Evolutionary conservation across 2,797 vertebrate genomes (phyloP), one percentile per base, ranked within the genome.

Genomic region (Lycodopsis pacificus): DNA sequence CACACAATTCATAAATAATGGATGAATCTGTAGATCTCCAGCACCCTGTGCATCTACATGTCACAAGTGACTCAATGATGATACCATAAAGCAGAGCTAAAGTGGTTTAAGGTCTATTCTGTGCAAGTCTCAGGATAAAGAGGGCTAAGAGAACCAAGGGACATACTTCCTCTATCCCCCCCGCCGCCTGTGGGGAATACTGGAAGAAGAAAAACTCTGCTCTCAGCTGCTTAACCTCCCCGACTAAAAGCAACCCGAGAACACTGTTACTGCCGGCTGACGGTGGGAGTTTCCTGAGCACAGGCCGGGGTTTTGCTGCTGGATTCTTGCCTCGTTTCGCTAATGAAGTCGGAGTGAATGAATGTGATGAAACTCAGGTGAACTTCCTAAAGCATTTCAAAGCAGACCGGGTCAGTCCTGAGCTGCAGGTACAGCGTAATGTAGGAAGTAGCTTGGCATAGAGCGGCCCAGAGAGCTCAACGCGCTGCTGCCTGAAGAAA

Each of bases 1-100:
- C 68, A 89, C 88, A 92, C 85, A 83, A 84, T 89, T 93, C 91
- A 94, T 95, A 86, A 91, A 95, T 95, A 93, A 94, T 94, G 89
- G 86, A 94, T 94, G 91, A 91, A 71, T 80, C 85, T 73, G 87
- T 86, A 88, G 86, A 92, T 92, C 88, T 91, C 77, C 22, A 71
- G 83, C 83, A 91, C 81, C 84, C 87, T 56, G 80, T 72, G 83
- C 91, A 94, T 94, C 91, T 93, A 91, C 94, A 94, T 93, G 93
- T 93, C 90, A 91, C 91, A 78, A 92, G 91, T 91, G 92, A 93
- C 91, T 94, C 91, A 79, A 88, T 93, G 92, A 94, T 92, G 91
- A 94, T 92, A 90, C 89, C 91, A 92, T 91, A 92, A 91, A 94
- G 91, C 89, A 90, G 81, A 89, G 91, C 83, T 84, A 90, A 90